Evolutionary conservation across 1,140 invertebrate species (phyloP), one percentile per base, ranked within the genome.

Genomic region (Oreohelix idahoensis): DNA sequence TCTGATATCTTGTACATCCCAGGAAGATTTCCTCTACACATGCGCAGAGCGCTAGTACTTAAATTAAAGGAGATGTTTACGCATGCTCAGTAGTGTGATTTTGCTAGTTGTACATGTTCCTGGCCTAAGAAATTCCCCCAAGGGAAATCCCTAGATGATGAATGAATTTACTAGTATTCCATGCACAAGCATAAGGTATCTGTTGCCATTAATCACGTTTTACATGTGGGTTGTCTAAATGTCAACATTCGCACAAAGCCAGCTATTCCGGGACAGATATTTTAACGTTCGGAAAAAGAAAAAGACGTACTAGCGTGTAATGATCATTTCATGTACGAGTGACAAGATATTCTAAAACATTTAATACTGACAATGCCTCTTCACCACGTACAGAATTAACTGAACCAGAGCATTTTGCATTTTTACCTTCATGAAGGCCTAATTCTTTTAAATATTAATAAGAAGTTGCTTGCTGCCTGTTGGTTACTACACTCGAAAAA

Each of bases 21-120:
- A 83, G 83, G 84, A 84, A 88, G 84, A 85, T 86, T 85, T 89
- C 86, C 83, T 87, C 80, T 83, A 85, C 88, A 87, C 88, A 89
- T 89, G 89, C 89, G 88, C 84, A 85, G 36, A 76, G 42, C 36
- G 39, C 83, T 32, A 74, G 45, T 49, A 66, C 38, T 66, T 76
- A 79, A 71, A 78, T 78, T 76, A 77, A 83, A 84, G 79, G 79
- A 83, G 84, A 84, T 79, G 78, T 83, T 83, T 69, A 85, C 86
- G 86, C 86, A 87, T 87, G 85, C 83, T 80, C 83, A 85, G 45
- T 53, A 20, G 20, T 32, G 20, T 17, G 11, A 70, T 29, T 39
- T 42, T 20, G n/a, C 23, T 73, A 85, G 29, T 39, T 53, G 83
- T 83, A 51, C 85, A 69, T 26, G 73, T 71, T 88, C 74, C 78